Evolutionary conservation across 1,140 invertebrate genomes (phyloP), one percentile per base, ranked within the genome.

Genomic region (Temnothorax nylanderi): DNA sequence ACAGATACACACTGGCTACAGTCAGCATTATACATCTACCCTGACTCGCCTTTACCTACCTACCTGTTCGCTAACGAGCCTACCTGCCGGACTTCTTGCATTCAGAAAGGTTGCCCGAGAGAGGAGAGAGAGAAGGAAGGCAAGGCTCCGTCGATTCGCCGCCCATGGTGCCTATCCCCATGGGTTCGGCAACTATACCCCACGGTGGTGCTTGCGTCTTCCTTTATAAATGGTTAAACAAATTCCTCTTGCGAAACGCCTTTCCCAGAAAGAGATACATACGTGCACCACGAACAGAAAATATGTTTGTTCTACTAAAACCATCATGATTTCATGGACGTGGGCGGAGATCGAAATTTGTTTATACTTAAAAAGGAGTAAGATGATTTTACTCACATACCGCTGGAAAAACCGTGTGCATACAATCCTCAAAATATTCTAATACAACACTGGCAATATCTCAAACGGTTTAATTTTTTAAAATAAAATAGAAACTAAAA

Each of bases 31-130:
- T 93, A 94, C 92, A 94, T 92, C 92, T 94, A 94, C 90, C 92
- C 89, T 91, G 85, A 74, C 85, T 90, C 87, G 86, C 87, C 87
- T 91, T 92, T 92, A 91, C 90, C 93, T 93, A 92, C 90, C 93
- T 95, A 94, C 94, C 94, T 95, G 93, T 92, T 94, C 92, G 93
- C 94, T 95, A 95, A 95, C 94, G 94, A 95, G 94, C 93, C 94
- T 95, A 95, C 94, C 94, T 95, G 94, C 93, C 93, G 92, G 93
- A 93, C 93, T 94, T 94, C 93, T 95, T 94, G 91, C 90, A 94
- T 94, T 93, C 91, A 89, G 86, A 90, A 87, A 93, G 91, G 82
- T 86, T 89, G 90, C 71, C 62, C 88, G 72, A 74, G 41, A 58
- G 37, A 54, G 51, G 71, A 85, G 80, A 51, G 49, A 74, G 11